Conservation (phyloP, 2,888 invertebrate species). For the Zelleria hepariella region DNA sequence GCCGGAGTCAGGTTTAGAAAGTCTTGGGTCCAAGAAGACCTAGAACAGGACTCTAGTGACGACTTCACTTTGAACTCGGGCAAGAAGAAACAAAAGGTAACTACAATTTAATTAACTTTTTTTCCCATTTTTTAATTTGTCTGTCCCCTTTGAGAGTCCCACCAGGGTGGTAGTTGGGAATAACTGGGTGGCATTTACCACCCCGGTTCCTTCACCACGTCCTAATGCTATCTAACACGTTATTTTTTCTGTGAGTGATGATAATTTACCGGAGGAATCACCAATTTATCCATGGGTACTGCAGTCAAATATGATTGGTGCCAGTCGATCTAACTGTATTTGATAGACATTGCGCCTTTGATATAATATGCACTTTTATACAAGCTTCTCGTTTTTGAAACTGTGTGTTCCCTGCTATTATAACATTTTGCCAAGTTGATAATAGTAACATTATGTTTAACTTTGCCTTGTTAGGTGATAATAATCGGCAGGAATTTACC, state of each 20-base stretch:
- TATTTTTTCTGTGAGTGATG: no score
- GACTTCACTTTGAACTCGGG: conserved; percentile 44
- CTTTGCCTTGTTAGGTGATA: conserved; percentile 37
- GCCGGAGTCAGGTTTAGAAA: conserved; percentile 54
- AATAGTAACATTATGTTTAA: background rate
- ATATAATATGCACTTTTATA: no score
- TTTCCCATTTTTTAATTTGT: background rate
- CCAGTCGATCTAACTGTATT: no score
- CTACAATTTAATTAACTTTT: background rate
- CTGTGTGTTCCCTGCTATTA: background rate
- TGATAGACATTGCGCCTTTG: no score
- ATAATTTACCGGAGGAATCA: no score
- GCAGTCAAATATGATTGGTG: no score
- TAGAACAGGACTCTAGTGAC: conserved; percentile 44
- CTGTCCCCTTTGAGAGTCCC: background rate
- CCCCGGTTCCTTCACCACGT: no score
- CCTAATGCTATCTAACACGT: no score
- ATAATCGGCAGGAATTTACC: conserved; percentile 32
- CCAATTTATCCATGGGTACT: no score
- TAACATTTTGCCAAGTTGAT: background rate
- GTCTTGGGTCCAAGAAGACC: conserved; percentile 44
- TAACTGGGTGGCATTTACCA: no score
- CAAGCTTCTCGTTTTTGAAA: background rate
- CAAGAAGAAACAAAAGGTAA: conserved; percentile 49
- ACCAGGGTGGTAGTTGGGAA: no score